Conservation (phyloP, 1,140 invertebrate species). For the Aphelinus atriplicis region DNA sequence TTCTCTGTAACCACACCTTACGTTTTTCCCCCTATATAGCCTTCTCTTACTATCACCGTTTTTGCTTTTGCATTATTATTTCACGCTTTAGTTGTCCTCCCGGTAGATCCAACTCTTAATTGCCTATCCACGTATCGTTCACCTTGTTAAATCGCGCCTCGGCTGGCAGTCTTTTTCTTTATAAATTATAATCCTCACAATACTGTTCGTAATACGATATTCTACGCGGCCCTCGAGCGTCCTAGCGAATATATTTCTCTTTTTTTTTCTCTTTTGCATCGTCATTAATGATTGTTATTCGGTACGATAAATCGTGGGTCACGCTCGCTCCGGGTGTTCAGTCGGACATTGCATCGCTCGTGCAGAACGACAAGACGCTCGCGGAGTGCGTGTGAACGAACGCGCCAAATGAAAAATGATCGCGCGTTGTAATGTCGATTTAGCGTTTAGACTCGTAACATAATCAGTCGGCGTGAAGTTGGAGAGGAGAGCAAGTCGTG, state of each 20-base stretch:
- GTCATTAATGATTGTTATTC: not conserved
- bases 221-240: constrained; percentile 36
- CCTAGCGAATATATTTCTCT: constrained; percentile 39
- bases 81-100: no score
- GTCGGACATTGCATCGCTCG: constrained; percentile 39
- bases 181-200: constrained; percentile 60
- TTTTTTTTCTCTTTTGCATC: constrained; percentile 31
- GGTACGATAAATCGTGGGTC: no score
- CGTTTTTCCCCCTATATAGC: constrained; percentile 12
- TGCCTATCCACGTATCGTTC: not conserved
- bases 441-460: constrained; percentile 12
- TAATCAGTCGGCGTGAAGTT: constrained; percentile 33
- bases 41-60: constrained; percentile 24
- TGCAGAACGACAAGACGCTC: constrained; percentile 24
- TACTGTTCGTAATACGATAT: constrained; percentile 64
- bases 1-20: no score
- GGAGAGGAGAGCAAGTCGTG: not conserved
- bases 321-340: constrained; percentile 3
- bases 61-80: constrained; percentile 6
- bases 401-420: constrained; percentile 7
- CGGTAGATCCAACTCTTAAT: constrained; percentile 13
- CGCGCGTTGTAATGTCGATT: constrained; percentile 12
- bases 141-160: constrained; percentile 33
- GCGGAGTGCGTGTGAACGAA: constrained; percentile 8
- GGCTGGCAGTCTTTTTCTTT: constrained; percentile 59